phyloP scores from a whole-genome alignment of 2,113 vertebrate species.

The Sardina pilchardus region DNA sequence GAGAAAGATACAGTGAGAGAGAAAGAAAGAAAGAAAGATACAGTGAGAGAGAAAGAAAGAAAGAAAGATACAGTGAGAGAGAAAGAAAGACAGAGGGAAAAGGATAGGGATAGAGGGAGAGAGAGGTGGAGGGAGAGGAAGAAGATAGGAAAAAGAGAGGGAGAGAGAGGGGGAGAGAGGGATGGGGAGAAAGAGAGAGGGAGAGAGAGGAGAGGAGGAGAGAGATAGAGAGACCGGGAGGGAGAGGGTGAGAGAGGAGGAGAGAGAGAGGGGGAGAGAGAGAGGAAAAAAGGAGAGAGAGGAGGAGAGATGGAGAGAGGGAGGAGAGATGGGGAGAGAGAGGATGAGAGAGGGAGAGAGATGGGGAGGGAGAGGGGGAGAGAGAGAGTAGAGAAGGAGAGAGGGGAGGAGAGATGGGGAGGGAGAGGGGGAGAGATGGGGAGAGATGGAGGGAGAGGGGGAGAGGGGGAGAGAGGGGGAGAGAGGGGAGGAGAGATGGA shows the following conservation, averaged over 20 bases:
- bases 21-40: not conserved
- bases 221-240: not conserved
- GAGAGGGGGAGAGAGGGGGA: not conserved
- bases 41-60: not conserved
- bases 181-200: too few relatives aligned
- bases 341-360: not conserved
- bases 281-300: not conserved
- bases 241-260: not conserved
- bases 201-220: not conserved
- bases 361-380: not conserved
- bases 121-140: not conserved
- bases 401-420: not conserved
- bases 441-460: not conserved
- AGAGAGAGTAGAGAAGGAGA: not conserved
- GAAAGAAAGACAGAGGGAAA: not conserved
- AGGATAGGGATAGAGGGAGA: too few relatives aligned
- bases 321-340: not conserved
- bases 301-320: not conserved
- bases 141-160: too few relatives aligned
- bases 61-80: not conserved
- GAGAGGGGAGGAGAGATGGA: not conserved
- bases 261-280: not conserved
- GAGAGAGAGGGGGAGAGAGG: too few relatives aligned
- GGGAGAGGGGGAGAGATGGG: not conserved
- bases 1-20: too few relatives aligned